Evolutionary conservation across 2,113 vertebrate genomes (phyloP).

Genomic region (Halcyon malimbica): DNA sequence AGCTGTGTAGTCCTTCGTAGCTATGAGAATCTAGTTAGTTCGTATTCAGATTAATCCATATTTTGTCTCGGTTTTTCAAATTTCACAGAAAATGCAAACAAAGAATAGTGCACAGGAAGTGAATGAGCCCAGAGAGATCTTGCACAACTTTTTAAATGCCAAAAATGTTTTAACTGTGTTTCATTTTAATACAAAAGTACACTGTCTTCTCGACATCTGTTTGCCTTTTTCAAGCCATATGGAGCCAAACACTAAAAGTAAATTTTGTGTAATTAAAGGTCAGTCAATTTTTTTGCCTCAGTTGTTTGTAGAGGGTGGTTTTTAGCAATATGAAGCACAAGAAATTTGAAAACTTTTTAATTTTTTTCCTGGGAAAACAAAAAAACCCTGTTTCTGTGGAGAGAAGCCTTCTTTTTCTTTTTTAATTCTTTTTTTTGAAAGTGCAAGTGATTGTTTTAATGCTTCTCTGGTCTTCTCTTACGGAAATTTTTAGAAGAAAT

Average conservation of each 20-base stretch:
- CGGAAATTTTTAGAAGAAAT: constrained; percentile 53
- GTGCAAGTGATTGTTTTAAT: constrained; percentile 25
- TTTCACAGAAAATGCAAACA: not conserved
- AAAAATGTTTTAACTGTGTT: not conserved
- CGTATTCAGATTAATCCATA: not conserved
- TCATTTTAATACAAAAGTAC: constrained; percentile 38
- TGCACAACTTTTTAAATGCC: not conserved
- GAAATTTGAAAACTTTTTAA: not conserved
- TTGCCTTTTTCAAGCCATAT: constrained; percentile 11
- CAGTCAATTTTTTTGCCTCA: not conserved
- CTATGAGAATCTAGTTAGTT: not conserved
- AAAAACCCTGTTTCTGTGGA: not conserved
- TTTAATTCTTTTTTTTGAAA: not conserved
- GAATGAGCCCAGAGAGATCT: not conserved
- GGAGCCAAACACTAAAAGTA: not conserved
- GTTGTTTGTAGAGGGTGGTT: not conserved
- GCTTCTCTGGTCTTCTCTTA: constrained; percentile 19
- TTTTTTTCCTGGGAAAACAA: not conserved
- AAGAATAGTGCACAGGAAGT: not conserved
- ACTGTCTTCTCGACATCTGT: not conserved
- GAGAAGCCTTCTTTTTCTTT: not conserved
- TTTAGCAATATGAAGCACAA: not conserved
- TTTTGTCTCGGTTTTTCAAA: not conserved
- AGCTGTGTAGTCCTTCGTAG: not conserved
- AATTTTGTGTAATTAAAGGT: constrained; percentile 15